phyloP scores from a whole-genome alignment of 2,888 invertebrate genomes.

The Drosophila testacea region DNA sequence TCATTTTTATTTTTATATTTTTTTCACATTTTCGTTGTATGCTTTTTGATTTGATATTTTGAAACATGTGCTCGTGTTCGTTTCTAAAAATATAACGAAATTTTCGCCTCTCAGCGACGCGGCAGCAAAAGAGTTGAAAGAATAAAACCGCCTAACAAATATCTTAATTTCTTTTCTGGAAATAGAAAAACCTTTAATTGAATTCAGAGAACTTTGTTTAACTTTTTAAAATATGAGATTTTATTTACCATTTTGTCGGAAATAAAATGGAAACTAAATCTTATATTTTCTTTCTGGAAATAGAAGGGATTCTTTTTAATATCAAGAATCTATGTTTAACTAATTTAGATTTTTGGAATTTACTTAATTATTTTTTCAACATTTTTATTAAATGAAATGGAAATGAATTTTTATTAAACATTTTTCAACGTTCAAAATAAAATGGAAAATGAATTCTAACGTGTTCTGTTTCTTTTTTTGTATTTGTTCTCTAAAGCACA shows the following conservation, averaged over 20 bases:
- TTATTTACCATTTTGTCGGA: not conserved
- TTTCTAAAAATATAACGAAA: constrained; percentile 67
- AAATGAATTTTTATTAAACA: no score
- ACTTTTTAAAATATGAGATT: not conserved
- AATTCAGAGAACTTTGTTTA: not conserved
- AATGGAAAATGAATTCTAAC: constrained; percentile 31
- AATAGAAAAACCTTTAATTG: not conserved
- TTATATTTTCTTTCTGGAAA: constrained; percentile 2
- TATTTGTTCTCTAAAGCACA: constrained; percentile 23
- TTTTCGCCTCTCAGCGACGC: constrained; percentile 37
- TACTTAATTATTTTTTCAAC: no score
- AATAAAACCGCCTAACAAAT: constrained; percentile 41
- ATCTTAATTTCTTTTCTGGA: constrained; percentile 8
- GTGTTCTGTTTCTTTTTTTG: not conserved
- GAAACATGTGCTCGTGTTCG: constrained; percentile 70
- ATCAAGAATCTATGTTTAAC: no score
- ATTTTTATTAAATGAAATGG: no score
- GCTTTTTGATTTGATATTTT: constrained; percentile 75
- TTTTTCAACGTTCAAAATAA: not conserved
- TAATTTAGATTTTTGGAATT: no score
- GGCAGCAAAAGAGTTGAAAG: constrained; percentile 51
- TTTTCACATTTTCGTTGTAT: constrained; percentile 25
- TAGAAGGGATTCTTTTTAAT: no score
- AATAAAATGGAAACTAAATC: constrained; percentile 24
- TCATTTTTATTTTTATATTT: constrained; percentile 53